Base-by-base conservation (phyloP, 2,888 invertebrate species). In the Cerastis rubricosa region DNA sequence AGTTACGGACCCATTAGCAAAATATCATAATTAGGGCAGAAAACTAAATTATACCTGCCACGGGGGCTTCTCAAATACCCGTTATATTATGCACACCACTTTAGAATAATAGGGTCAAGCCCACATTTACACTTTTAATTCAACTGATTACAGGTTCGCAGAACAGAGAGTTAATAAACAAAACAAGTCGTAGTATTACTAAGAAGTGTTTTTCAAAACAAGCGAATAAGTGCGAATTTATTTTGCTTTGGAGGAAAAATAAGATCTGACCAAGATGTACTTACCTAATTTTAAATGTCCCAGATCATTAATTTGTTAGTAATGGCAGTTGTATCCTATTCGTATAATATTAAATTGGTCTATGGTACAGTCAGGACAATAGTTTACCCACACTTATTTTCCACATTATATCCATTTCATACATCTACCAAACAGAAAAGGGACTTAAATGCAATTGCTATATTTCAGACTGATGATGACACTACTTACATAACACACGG, bases 141-240 rank as follows among this genome's bases (percentile, higher is more conserved):
- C 54, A 65, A 65, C 25, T 63, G 77, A 84, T 88, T 78, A 86
- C 49, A 57, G 17, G 65, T 86, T 88, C 85, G 68, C 25, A 71
- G 88, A 87, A 87, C 68, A 65, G 63, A 35, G 71, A 64, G 57
- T 9, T 57, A 54, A 64, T 61, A 76, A 83, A 87, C 35, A 83
- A 49, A 69, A 68, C 54, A 61, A 71, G 43, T 57, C 43, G 22
- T 67, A 25, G 43, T 29, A 12, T 47, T 84, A 81, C 85, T 51
- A 47, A 74, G 83, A 83, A 83, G 2, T 83, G 81, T 81, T 83
- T 85, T 54, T 73, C 19, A 35, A n/a, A 74, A 51, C 40, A 61
- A 71, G 25, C 2, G 43, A 7, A 68, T 57, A 14, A 68, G 54
- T 65, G 61, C 8, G 19, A 74, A 63, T 51, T 74, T 14, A 70